Evolutionary conservation across 2,797 vertebrate genomes (phyloP), one percentile per base, ranked within the genome.

Genomic region (Halcyon chelicuti): DNA sequence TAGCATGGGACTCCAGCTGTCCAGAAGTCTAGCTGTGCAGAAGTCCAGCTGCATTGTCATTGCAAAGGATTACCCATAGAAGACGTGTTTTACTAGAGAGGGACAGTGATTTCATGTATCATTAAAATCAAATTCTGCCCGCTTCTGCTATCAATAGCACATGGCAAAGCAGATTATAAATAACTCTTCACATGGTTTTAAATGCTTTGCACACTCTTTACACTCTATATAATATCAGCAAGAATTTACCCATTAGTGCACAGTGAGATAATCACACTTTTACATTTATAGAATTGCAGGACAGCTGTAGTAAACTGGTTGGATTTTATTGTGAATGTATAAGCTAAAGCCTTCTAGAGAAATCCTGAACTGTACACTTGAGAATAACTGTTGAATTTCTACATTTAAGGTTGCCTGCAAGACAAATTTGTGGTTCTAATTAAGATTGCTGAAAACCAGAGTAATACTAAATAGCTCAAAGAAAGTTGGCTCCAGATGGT

Each of bases 401-500:
- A 11, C 23, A 12, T 71, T 63, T 60, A 29, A 76, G 14, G 28
- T 60, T 73, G 47, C 5, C n/a, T 67, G 16, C 13, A 76, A 80
- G 84, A 74, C 35, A 88, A 87, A 82, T 83, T 63, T 74, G 29
- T 35, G 39, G 9, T 72, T 85, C 61, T 83, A 93, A 92, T 93
- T 93, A 87, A 77, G 39, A 8, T 46, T 71, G 46, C 33, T 57
- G 76, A 83, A 87, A 76, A 20, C 12, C 33, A 71, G 29, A 80
- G 20, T 22, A 63, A 61, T 67, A 14, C 13, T 58, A 72, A 90
- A 71, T 52, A 85, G 8, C 26, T 71, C 10, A 33, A 86, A 88
- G 78, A 89, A 79, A 89, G 47, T 37, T 58, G 54, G 19, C n/a
- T 75, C 77, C 82, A 74, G 68, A 74, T 71, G 61, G 12, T 75